Percentiles rank a stretch among this genome's conserved stretches.
These are phyloP conservation scores for Phyllotreta cruciferae DNA, from an alignment of 2,888 invertebrate species.

Conservation along the genomic window DNA sequence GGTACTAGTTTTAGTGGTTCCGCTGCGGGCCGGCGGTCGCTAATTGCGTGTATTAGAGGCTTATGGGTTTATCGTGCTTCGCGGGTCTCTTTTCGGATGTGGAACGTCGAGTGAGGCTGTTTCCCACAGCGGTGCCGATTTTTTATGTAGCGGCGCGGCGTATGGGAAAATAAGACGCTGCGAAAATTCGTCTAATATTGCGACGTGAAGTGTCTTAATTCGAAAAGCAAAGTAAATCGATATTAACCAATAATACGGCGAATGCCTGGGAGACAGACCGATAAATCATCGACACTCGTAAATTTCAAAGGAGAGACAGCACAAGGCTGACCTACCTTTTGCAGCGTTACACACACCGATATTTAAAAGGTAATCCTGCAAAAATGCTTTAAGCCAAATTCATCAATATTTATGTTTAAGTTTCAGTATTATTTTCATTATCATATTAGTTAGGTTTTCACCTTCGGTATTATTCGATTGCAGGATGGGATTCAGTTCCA, in stretches of 20 bases:
- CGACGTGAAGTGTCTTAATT: background rate
- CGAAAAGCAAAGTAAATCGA: slow-evolving; percentile 15
- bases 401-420: slow-evolving; percentile 21
- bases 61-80: slow-evolving; percentile 33
- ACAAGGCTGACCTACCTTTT: slow-evolving; percentile 24
- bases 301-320: slow-evolving; percentile 19
- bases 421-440: slow-evolving; percentile 28
- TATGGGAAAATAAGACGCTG: too few relatives aligned
- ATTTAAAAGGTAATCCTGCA: slow-evolving; percentile 21
- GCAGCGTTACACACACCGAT: slow-evolving; percentile 6
- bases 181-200: too few relatives aligned
- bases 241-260: slow-evolving; percentile 4
- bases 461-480: slow-evolving; percentile 30
- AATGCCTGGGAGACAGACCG: background rate
- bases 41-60: slow-evolving; percentile 35
- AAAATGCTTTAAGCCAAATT: slow-evolving; percentile 23
- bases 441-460: slow-evolving; percentile 32
- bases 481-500: background rate
- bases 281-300: slow-evolving; percentile 14
- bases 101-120: slow-evolving; percentile 3
- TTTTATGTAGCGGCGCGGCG: too few relatives aligned
- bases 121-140: too few relatives aligned
- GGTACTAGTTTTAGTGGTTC: slow-evolving; percentile 34
- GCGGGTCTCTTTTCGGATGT: slow-evolving; percentile 21
- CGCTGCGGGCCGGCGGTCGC: slow-evolving; percentile 20